Evolutionary conservation across 2,113 vertebrate species (phyloP), one percentile per base, ranked within the genome.

Genomic region (Cyphomyrus discorhynchus): DNA sequence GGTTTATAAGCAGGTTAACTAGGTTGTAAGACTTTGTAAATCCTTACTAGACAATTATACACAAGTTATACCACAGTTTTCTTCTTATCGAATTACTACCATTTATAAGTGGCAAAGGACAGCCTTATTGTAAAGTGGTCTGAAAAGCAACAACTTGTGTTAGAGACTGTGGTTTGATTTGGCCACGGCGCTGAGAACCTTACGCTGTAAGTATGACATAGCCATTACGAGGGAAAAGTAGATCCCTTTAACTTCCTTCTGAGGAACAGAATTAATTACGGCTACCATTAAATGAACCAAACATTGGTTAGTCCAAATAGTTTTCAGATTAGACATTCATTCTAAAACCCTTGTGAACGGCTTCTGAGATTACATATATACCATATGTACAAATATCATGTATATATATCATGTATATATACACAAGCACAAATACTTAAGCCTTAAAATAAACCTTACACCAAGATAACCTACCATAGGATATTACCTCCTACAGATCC

Each of bases 141-240:
- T 88, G 39, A 88, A 66, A 53, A 70, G 62, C 8, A 21, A 62
- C 10, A 11, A 88, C 24, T n/a, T 50, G 7, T 13, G n/a, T 66
- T 66, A 31, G 13, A 88, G 31, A n/a, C 88, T 77, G 56, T 31
- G 53, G 88, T 89, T 82, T 47, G 50, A 24, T 39, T 58, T 21
- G 4, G 21, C 39, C 82, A 21, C 88, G 3, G 80, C n/a, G 0
- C 24, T 56, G 93, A 95, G 93, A 95, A 95, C 93, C 93, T 92
- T 93, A 92, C 90, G 92, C 49, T 92, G 93, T 95, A 94, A 93
- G 62, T 92, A 96, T 96, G 96, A 96, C 96, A 96, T 94, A 96
- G 96, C 95, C 96, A 96, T 96, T 96, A 96, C 96, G 90, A 91
- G 94, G 93, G 93, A 93, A 85, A 24, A 31, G 13, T 47, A 62